phyloP scores from a whole-genome alignment of 2,113 vertebrate species.

The Cottus gobio region DNA sequence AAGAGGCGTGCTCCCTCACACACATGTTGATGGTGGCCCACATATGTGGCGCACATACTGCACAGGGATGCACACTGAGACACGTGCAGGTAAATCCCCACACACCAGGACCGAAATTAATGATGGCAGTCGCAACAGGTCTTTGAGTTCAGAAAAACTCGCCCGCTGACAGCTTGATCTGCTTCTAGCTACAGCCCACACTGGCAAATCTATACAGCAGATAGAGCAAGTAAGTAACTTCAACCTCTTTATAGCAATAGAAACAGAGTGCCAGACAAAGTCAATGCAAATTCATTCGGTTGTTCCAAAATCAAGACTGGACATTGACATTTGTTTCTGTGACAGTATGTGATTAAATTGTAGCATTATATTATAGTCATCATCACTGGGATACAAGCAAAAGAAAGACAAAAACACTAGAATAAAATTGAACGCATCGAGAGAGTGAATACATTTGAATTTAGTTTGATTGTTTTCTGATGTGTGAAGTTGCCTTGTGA shows the following conservation, averaged over 20 bases:
- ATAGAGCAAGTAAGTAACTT: slow-evolving; percentile 20
- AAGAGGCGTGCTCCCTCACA: neutral
- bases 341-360: slow-evolving; percentile 14
- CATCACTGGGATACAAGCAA: neutral
- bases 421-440: neutral
- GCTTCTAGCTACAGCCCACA: slow-evolving; percentile 10
- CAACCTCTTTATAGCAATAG: slow-evolving; percentile 6
- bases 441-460: slow-evolving; percentile 4
- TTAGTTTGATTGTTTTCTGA: neutral
- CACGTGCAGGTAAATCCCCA: slow-evolving; percentile 13
- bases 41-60: neutral
- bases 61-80: neutral
- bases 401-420: neutral
- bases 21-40: neutral
- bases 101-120: neutral
- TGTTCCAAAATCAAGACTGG: slow-evolving; percentile 31
- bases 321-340: slow-evolving; percentile 20
- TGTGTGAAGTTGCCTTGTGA: neutral
- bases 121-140: neutral
- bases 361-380: neutral
- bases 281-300: slow-evolving; percentile 39
- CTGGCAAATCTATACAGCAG: neutral
- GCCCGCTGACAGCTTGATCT: neutral
- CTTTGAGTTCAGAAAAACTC: neutral
- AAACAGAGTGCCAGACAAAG: slow-evolving; percentile 1